A percentile compares a stretch with the other conserved stretches of the same genome.
phyloP scores from a whole-genome alignment of 2,113 vertebrate genomes.

The Eolophus roseicapilla region DNA sequence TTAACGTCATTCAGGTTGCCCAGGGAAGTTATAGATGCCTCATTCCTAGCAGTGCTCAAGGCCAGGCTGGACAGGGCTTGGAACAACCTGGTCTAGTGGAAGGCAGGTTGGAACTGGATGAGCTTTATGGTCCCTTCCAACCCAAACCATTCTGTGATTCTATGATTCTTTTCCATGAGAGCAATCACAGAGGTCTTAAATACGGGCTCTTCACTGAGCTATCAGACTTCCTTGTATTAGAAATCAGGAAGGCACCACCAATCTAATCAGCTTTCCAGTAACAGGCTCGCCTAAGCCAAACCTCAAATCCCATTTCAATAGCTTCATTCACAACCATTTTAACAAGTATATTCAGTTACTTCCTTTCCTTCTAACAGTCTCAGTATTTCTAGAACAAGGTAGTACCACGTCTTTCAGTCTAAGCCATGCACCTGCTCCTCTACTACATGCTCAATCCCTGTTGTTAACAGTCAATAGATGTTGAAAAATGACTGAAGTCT shows the following conservation, averaged over 20 bases:
- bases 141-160: not conserved
- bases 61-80: not conserved
- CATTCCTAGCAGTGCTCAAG: not conserved
- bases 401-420: not conserved
- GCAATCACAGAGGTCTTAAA: not conserved
- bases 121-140: not conserved
- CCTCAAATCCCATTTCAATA: slow-evolving; percentile 6
- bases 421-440: not conserved
- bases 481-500: not conserved
- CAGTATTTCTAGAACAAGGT: not conserved
- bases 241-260: not conserved
- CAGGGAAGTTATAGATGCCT: not conserved
- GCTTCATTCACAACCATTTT: not conserved
- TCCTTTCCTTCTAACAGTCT: not conserved
- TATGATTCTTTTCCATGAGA: not conserved
- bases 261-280: not conserved
- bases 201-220: not conserved
- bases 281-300: not conserved
- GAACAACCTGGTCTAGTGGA: not conserved
- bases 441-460: not conserved
- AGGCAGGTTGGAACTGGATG: not conserved
- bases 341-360: slow-evolving; percentile 1
- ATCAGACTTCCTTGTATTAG: not conserved
- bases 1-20: not conserved
- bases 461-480: not conserved